These are phyloP conservation scores for Oenanthe melanoleuca DNA, from an alignment of 2,113 vertebrate genomes.

Conservation along the genomic window DNA sequence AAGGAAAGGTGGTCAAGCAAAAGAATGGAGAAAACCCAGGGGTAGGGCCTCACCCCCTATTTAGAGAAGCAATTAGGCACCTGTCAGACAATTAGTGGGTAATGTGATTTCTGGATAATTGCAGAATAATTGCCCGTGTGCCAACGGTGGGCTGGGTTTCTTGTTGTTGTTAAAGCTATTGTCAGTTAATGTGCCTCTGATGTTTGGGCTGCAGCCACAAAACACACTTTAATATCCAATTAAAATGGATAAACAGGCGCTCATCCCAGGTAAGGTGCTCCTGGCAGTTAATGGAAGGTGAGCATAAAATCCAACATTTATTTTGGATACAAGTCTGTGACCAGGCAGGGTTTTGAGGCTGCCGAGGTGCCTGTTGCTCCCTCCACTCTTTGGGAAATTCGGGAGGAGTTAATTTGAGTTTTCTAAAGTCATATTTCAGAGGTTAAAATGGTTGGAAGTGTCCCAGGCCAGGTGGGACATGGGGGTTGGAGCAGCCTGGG, in stretches of 20 bases:
- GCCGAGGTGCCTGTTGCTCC: accelerated
- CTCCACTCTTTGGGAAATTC: accelerated
- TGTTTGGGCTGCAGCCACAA: neutral
- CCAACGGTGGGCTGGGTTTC: neutral
- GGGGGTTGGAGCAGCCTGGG: neutral
- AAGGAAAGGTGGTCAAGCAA: constrained; percentile 6
- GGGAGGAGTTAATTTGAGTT: accelerated
- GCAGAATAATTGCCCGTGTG: constrained; percentile 34
- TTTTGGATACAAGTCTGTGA: accelerated
- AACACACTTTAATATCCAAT: neutral
- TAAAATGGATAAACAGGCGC: neutral
- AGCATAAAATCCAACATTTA: neutral
- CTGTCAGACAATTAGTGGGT: constrained; percentile 36
- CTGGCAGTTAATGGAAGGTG: neutral
- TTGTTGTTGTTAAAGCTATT: neutral
- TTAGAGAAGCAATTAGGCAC: constrained; percentile 43
- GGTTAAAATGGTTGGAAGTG: accelerated
- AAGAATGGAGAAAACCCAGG: neutral
- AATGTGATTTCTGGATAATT: constrained; percentile 53
- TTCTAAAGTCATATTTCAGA: neutral
- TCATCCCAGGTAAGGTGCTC: neutral
- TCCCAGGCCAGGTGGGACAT: neutral
- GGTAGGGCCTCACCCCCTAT: neutral
- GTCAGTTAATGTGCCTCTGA: neutral
- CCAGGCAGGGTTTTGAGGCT: neutral